Base-by-base conservation (phyloP, 2,888 invertebrate genomes). In the Galeopsomyia nigrocyanea region DNA sequence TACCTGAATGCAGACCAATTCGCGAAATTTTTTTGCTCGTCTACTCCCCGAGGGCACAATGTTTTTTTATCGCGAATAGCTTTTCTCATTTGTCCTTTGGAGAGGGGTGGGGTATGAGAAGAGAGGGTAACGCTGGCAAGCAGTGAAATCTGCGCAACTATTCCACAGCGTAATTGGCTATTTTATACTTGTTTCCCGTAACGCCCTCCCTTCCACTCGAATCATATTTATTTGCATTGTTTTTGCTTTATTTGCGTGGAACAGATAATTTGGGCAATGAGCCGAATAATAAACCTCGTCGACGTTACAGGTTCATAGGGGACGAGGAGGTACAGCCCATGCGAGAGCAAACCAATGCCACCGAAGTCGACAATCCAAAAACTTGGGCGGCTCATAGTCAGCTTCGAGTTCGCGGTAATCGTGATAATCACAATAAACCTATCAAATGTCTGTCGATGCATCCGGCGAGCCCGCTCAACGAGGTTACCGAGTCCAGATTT, bases 321-420 rank as follows among this genome's bases (percentile, higher is more conserved):
- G 80, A 78, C 19, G 80, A 82, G 47, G 85, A 86, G 76, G 76
- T 82, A 22, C 79, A 83, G 57, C 80, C 85, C 6, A 61, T 81
- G 55, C 78, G 79, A 46, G 81, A 83, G 46, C 95, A 96, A 86
- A 93, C 92, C 55, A 96, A 96, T 86, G 90, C 91, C 3, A 94
- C 95, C 0, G 96, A 96, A 87, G 91, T 93, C 79, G 95, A 95
- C 86, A 91, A 93, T 83, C 92, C 93, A 0, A 89, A 94, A 80
- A 95, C 95, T 57, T 96, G 95, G 95, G 92, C 94, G 62, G 94
- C 95, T 2, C 89, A 93, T 56, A 95, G 95, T 0, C 91, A 94
- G n/a, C 89, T 96, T 10, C 93, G 94, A 83, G 90, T 95, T 76
- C 91, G 92, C n/a, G 95, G 95, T 64, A 91, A 91, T 78, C 91